Evolutionary conservation across 2,888 invertebrate genomes (phyloP).

Genomic region (Andrena bicolor): DNA sequence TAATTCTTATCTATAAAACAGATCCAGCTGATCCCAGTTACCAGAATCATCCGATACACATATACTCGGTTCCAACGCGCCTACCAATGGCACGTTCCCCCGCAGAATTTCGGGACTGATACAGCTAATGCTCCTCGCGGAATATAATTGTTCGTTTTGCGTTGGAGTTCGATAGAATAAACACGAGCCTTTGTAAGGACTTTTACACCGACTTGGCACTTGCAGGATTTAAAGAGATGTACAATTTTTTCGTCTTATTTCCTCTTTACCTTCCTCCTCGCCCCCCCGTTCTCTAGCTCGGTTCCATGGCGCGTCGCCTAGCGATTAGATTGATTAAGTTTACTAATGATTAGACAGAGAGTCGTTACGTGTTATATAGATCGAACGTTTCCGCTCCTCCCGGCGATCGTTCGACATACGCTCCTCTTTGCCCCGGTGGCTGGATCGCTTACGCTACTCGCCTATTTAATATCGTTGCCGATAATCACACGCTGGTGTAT

Average conservation of each 20-base stretch:
- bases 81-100: too few species aligned
- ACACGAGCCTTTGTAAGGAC: constrained; percentile 63
- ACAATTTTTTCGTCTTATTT: constrained; percentile 7
- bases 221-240: constrained; percentile 57
- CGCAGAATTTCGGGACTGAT: neutral
- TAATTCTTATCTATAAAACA: too few species aligned
- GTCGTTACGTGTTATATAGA: constrained; percentile 54
- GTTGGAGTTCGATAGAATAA: constrained; percentile 50
- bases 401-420: constrained; percentile 8
- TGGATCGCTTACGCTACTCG: constrained; percentile 2
- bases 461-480: constrained; percentile 52
- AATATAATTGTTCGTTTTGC: constrained; percentile 13
- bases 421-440: neutral
- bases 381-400: constrained; percentile 23
- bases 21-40: too few species aligned
- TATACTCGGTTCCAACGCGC: too few species aligned
- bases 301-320: constrained; percentile 34
- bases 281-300: constrained; percentile 19
- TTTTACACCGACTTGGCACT: constrained; percentile 63
- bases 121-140: constrained; percentile 7
- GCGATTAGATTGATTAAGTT: constrained; percentile 49
- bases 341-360: constrained; percentile 57
- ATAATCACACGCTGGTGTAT: constrained; percentile 41
- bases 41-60: too few species aligned
- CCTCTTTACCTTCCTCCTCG: constrained; percentile 1